Evolutionary conservation across 2,888 invertebrate species (phyloP).

Genomic region (Drosophila kokeensis): DNA sequence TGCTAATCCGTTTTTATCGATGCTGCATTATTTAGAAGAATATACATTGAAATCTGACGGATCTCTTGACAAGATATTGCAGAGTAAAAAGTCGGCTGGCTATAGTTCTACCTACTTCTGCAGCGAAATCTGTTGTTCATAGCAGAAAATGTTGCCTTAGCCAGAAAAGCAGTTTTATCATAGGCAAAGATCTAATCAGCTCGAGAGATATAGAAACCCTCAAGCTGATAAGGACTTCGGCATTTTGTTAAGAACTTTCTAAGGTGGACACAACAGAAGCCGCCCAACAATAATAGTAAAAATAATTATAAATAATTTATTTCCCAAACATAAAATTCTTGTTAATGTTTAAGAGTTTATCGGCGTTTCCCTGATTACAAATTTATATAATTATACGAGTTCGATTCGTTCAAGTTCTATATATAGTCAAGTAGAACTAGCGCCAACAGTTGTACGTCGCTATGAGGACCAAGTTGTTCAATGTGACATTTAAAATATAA

Average conservation of each 20-base stretch:
- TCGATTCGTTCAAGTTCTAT: neutral
- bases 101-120: too few species aligned
- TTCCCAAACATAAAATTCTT: neutral
- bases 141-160: neutral
- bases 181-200: neutral
- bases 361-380: neutral
- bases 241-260: neutral
- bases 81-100: neutral
- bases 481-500: too few species aligned
- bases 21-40: too few species aligned
- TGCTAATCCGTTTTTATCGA: neutral
- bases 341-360: neutral
- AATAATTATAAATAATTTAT: too few species aligned
- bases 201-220: neutral
- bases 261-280: neutral
- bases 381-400: neutral
- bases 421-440: neutral
- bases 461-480: too few species aligned
- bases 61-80: too few species aligned
- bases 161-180: neutral
- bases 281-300: too few species aligned
- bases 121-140: neutral
- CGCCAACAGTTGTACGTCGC: too few species aligned
- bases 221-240: neutral
- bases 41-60: neutral